Base-by-base conservation (phyloP, 2,797 vertebrate genomes). In the Lophius americanus region DNA sequence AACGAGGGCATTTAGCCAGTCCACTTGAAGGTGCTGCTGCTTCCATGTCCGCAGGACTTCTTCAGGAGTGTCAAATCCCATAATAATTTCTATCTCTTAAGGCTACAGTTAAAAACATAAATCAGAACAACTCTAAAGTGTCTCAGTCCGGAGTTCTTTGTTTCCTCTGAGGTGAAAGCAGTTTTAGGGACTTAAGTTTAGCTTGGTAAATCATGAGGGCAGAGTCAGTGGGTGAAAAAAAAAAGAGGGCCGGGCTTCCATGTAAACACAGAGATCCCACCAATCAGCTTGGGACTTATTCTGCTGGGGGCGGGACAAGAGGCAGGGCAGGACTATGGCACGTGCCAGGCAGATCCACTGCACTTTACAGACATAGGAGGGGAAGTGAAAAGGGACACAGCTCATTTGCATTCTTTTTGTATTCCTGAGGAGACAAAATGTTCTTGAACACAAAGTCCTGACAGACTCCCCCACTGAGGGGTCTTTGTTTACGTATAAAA, bases 371-470 rank as follows among this genome's bases (percentile, higher is more conserved):
- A 79, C 70, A 72, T 46, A 46, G 60, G 37, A 70, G 56, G 72
- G 78, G 79, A 69, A 76, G 74, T 62, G 65, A 51, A 65, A 55
- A 75, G 41, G 65, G 70, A 41, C 57, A 43, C 33, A 46, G 62
- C 81, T 85, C 52, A 85, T 91, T 90, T 87, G 73, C 72, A 85
- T 82, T 69, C 56, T 77, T 87, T 88, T 90, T 84, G 90, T 79
- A 84, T 84, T 85, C 44, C 11, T 68, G 9, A 43, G 59, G 68
- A 86, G 76, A 93, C 91, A 89, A 67, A 79, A 84, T 90, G 91
- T 92, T 83, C 91, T 72, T 2, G 4, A 65, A 68, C 48, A 47
- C 54, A 12, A 74, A 68, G 76, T 78, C 75, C 70, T 59, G 78
- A 64, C 59, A 14, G 32, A 80, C 70, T 81, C 67, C 78, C 70